Base-by-base conservation (phyloP, 2,888 invertebrate genomes). In the Drosophila eohydei region DNA sequence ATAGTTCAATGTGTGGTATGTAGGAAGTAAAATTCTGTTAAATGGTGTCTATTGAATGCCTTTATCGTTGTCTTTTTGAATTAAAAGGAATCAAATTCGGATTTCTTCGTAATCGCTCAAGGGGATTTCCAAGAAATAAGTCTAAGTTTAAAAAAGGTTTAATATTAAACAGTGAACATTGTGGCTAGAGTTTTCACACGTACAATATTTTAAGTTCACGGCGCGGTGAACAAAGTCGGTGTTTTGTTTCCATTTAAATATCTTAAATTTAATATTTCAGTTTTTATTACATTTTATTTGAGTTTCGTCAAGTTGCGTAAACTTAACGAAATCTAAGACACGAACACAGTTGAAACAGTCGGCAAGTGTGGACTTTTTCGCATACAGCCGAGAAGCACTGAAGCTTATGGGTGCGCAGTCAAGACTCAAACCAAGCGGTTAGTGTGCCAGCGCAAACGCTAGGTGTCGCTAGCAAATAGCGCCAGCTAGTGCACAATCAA, bases 401-500 rank as follows among this genome's bases (percentile, higher is more conserved):
- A 16, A 11, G 1, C 11, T 16, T 11, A 21, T 21, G 1, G 6
- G 1, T 6, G 1, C 3, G 2, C 16, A 74, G 52, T 6, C 32
- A 44, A 58, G 54, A 38, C 55, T 41, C 21, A 11, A 55, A 32
- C 54, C 40, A 1, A 3, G 0, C 0, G 0, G 3, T 2, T 12
- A 16, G 38, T 0, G 46, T n/a, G 1, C 5, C 7, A 0, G 6
- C 0, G 4, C 14, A 43, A 21, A 8, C 48, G 16, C 16, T 16
- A 64, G 77, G 14, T 61, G 57, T 16, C 66, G 34, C 11, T 8
- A 9, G 1, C 1, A 3, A 0, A 8, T 7, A 55, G 40, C 54
- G 57, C 55, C 70, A 69, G 40, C 74, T 58, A 12, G 5, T 32
- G 11, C 8, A 21, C 26, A 8, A 5, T 9, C 3, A 2, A 6